Percentiles rank a stretch among this genome's conserved stretches.
These are phyloP conservation scores for Elysia crispata DNA, from an alignment of 2,888 invertebrate species.

Conservation along the genomic window DNA sequence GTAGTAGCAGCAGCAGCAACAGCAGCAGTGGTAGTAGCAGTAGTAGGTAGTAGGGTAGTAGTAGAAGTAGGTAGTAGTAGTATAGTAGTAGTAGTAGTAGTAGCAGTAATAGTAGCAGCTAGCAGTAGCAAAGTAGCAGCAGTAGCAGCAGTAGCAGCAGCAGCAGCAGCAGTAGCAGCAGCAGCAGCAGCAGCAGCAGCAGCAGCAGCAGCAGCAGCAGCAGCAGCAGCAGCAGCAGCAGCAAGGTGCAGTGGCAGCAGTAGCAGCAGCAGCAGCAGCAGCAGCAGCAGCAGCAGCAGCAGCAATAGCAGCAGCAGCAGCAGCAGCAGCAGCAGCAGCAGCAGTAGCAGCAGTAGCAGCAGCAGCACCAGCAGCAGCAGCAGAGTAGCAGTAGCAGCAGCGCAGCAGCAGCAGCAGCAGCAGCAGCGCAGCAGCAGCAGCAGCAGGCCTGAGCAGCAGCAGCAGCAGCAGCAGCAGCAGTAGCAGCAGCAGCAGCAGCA, in stretches of 20 bases:
- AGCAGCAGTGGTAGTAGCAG: no score
- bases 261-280: neutral
- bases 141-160: neutral
- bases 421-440: no score
- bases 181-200: neutral
- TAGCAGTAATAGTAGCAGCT: neutral
- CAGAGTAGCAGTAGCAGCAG: no score
- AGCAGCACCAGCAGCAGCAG: no score
- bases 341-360: neutral
- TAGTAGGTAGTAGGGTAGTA: no score
- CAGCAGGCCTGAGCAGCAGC: neutral
- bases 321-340: conserved; percentile 10
- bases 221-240: neutral
- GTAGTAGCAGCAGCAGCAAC: neutral
- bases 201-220: neutral
- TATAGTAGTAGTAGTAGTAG: no score
- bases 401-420: no score
- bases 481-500: neutral
- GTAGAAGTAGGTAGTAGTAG: no score
- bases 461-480: neutral
- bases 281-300: neutral
- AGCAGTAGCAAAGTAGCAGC: no score
- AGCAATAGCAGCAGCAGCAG: neutral
- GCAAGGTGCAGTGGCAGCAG: no score
- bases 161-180: neutral